Base-by-base conservation (phyloP, 2,113 vertebrate species). In the Rhizomys pruinosus region DNA sequence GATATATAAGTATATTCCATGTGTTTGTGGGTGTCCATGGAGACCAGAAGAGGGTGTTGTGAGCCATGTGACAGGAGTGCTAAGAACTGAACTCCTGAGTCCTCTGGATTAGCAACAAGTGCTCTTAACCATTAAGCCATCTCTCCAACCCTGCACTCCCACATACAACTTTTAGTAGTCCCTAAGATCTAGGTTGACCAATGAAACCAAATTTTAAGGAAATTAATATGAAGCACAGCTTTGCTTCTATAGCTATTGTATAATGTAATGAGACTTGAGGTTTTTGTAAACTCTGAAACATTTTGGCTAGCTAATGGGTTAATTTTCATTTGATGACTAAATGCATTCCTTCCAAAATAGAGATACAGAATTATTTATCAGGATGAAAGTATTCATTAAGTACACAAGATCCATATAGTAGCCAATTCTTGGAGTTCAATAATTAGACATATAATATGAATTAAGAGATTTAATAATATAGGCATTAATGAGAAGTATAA, bases 151-250 rank as follows among this genome's bases (percentile, higher is more conserved):
- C 47, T 52, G 47, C 47, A 52, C 47, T 52, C 13, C 16, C 59
- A 63, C 7, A 4, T 42, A 81, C 3, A 61, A 39, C 42, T 27
- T 5, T 29, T 89, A 84, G 37, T 85, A 57, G 37, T 55, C 2
- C 74, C 16, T 76, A 90, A 84, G 20, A 32, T 1, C 23, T 44
- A 10, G 59, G 13, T n/a, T 47, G 72, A 78, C 20, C 20, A 92
- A 86, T 77, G 10, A 92, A 91, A 84, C 5, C 39, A 73, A 82
- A 80, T 82, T 44, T 73, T 86, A 89, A 91, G 16, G 15, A 94
- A 93, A 85, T 80, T 11, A 84, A 90, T 91, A 85, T 84, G 59
- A 90, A 72, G 76, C 0, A 20, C 57, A 93, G 55, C 27, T 74
- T 9, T 9, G 91, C 37, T 73, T 55, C 81, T 87, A 32, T 61